These are phyloP conservation scores for Agrilus planipennis DNA, from an alignment of 1,140 invertebrate species.

Conservation along the genomic window DNA sequence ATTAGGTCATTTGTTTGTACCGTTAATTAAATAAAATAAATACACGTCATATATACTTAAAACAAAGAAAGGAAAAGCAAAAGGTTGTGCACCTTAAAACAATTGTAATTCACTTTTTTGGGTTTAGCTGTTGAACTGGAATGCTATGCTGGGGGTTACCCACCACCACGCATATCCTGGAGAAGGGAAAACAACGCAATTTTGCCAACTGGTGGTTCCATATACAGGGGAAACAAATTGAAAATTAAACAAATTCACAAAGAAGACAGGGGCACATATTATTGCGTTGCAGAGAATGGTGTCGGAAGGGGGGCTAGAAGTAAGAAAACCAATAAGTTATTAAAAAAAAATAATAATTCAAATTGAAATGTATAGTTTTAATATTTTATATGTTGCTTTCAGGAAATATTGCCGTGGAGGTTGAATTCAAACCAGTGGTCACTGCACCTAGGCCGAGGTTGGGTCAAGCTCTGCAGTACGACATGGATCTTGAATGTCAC, in stretches of 20 bases:
- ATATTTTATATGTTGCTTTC: too few species aligned
- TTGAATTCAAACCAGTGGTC: constrained; percentile 79
- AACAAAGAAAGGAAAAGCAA: too few species aligned
- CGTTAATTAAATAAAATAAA: too few species aligned
- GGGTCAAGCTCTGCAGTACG: constrained; percentile 79
- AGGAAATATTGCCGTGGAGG: constrained; percentile 74
- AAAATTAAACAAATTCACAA: constrained; percentile 70
- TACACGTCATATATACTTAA: too few species aligned
- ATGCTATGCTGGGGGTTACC: constrained; percentile 79
- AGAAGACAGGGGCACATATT: constrained; percentile 84
- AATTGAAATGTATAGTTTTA: too few species aligned
- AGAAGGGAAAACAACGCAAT: constrained; percentile 86
- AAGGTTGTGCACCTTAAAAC: too few species aligned
- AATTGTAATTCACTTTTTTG: too few species aligned
- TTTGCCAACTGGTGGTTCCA: constrained; percentile 75
- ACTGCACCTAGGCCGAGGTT: constrained; percentile 66
- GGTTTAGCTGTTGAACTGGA: constrained; percentile 57
- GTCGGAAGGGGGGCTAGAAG: constrained; percentile 72
- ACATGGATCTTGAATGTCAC: constrained; percentile 86
- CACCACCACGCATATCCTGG: constrained; percentile 76
- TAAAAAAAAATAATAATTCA: not conserved
- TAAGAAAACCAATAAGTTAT: constrained; percentile 10
- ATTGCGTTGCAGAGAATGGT: constrained; percentile 86
- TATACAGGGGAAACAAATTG: constrained; percentile 70
- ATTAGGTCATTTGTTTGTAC: too few species aligned